Evolutionary conservation across 2,888 invertebrate species (phyloP), one percentile per base, ranked within the genome.

Genomic region (Salticus scenicus): DNA sequence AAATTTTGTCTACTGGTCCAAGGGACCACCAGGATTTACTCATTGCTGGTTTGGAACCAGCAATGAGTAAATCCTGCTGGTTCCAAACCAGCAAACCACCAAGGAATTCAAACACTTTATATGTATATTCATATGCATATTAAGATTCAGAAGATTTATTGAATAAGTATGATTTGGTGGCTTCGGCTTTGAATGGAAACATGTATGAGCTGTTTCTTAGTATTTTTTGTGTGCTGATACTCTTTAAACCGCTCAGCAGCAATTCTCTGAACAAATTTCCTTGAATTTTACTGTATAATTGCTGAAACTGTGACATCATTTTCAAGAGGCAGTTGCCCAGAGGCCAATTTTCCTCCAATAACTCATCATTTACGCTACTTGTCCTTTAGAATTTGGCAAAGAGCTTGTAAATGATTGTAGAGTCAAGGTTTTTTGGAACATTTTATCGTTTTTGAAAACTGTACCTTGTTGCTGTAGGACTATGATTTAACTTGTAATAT

Each of bases 161-260:
- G 24, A 24, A 24, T 27, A 12, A 27, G 64, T 64, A 64, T 64
- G 12, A 17, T 27, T 17, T 27, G 64, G 24, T 64, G 64, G 24
- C 5, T 64, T 64, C 24, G 10, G 24, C 4, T 57, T 57, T 57
- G 27, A 57, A 10, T 57, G 57, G 27, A 24, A 64, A 64, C 64
- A 64, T 64, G 10, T 64, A 27, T 28, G 24, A 17, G 33, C 31
- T 69, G 33, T 14, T 31, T 69, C 33, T 30, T 33, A 69, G 1
- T 31, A 33, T 70, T 70, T 24, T 70, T 12, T 70, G 10, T 27
- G n/a, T 70, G 70, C 0, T 37, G 70, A 41, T 41, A 70, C 20
- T 20, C 42, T 41, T 70, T 30, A 70, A 70, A 70, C 70, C 70
- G 41, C 41, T 70, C 70, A 41, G 41, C 30, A 12, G 70, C 70